Conservation (phyloP, 53 echinoderm and acorn worm species). For the Glandiceps talaboti region DNA sequence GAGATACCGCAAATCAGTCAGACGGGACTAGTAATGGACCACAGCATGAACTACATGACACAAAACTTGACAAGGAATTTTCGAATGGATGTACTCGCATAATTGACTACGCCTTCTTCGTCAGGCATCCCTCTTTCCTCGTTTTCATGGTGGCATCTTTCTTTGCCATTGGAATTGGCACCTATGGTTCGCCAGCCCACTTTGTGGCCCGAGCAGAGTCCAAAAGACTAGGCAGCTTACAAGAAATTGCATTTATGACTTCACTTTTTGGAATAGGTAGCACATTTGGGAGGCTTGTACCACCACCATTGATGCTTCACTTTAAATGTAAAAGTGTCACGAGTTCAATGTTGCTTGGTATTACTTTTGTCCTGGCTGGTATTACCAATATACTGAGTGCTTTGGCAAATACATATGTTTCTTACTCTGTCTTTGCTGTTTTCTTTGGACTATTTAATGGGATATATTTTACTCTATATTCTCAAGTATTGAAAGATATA, state of each 20-base stretch:
- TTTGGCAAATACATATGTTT: neutral
- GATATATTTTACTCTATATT: neutral
- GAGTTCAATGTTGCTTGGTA: neutral
- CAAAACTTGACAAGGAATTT: no score
- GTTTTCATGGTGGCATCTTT: neutral
- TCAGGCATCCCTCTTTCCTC: neutral
- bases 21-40: no score
- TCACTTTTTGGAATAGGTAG: neutral
- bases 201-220: neutral
- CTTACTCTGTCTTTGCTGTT: neutral
- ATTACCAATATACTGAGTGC: neutral
- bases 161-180: neutral
- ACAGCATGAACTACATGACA: no score
- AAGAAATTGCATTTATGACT: neutral
- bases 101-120: no score
- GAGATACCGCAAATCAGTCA: no score
- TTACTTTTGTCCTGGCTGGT: neutral
- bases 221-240: neutral
- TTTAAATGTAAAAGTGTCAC: neutral
- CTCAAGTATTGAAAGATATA: neutral
- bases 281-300: neutral
- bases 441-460: neutral
- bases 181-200: neutral
- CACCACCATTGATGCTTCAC: neutral
- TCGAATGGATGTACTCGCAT: no score